phyloP scores from a whole-genome alignment of 2,797 vertebrate species.

The Myotis vivesi region DNA sequence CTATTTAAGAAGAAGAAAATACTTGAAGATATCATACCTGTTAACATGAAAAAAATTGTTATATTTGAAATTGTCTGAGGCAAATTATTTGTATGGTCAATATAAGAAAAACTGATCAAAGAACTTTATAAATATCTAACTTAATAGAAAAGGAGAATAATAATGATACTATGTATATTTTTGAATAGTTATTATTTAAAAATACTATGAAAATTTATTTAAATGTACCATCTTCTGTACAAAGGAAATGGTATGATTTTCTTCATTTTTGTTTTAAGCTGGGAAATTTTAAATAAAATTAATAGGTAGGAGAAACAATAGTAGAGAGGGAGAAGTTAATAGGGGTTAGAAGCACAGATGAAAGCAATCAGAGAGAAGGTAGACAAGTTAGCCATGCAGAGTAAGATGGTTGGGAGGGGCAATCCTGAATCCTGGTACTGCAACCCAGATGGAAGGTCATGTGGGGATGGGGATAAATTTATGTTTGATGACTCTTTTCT shows the following conservation, averaged over 20 bases:
- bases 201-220: background rate
- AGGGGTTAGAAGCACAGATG: background rate
- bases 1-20: background rate
- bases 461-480: background rate
- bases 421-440: accelerated
- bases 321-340: background rate
- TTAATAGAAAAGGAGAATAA: background rate
- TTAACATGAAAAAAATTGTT: background rate
- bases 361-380: background rate
- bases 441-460: accelerated
- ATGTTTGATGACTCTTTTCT: background rate
- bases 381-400: background rate
- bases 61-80: background rate
- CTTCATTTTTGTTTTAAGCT: background rate
- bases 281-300: background rate
- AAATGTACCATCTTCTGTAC: background rate
- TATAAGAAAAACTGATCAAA: background rate
- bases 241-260: background rate
- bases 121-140: background rate
- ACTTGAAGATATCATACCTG: background rate
- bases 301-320: background rate
- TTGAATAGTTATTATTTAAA: background rate
- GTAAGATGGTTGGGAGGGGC: accelerated
- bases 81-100: background rate
- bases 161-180: background rate